Conservation (phyloP, 2,888 invertebrate species). For the Pomacea canaliculata region DNA sequence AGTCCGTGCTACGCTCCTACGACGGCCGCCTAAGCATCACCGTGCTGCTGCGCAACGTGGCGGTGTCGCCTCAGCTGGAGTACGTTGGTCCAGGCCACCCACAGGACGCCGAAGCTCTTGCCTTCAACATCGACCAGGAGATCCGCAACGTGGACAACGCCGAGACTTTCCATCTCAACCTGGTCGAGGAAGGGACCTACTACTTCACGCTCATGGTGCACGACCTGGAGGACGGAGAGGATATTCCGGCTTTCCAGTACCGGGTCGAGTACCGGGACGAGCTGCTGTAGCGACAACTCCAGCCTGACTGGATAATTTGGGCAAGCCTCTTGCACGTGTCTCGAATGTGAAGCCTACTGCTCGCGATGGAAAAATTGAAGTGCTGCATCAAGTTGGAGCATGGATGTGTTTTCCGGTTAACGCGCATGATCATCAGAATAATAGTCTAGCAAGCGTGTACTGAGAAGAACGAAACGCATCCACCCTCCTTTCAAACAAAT, state of each 20-base stretch:
- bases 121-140: constrained; percentile 55
- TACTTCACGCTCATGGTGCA: constrained; percentile 57
- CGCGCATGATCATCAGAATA: no score
- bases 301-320: no score
- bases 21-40: constrained; percentile 58
- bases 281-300: constrained; percentile 29
- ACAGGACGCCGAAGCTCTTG: constrained; percentile 48
- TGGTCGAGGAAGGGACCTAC: constrained; percentile 58
- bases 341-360: no score
- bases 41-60: constrained; percentile 52
- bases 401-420: no score
- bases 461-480: no score
- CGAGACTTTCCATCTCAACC: constrained; percentile 57
- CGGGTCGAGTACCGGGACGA: constrained; percentile 55
- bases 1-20: constrained; percentile 52
- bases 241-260: constrained; percentile 58
- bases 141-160: constrained; percentile 56
- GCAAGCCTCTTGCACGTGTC: no score
- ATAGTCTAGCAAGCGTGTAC: no score
- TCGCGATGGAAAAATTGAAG: no score
- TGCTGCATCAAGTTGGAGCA: no score
- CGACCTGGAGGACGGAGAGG: constrained; percentile 54
- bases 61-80: constrained; percentile 57
- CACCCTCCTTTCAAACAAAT: no score
- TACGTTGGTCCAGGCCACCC: constrained; percentile 54